Percentiles rank a stretch among this genome's conserved stretches.
phyloP scores from a whole-genome alignment of 2,113 vertebrate species.

The Cairina moschata region DNA sequence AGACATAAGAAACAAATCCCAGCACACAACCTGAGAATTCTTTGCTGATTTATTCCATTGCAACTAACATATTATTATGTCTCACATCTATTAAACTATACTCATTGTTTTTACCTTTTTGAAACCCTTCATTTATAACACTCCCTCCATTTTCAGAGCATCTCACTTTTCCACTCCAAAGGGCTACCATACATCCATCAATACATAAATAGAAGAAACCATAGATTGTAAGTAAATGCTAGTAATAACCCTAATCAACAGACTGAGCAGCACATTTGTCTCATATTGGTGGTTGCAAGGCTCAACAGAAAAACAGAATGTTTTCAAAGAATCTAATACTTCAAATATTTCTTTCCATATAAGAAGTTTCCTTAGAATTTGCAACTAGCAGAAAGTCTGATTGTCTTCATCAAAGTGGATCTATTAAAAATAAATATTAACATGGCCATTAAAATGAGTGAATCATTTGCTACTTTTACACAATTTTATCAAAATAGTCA shows the following conservation, averaged over 20 bases:
- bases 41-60: not conserved
- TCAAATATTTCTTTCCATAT: not conserved
- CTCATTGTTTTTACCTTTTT: not conserved
- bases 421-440: not conserved
- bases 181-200: not conserved
- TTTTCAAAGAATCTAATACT: not conserved
- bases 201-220: slow-evolving; percentile 27
- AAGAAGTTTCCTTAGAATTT: not conserved
- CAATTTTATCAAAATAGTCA: fast-evolving
- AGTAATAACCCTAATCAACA: slow-evolving; percentile 23
- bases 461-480: not conserved
- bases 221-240: slow-evolving; percentile 30
- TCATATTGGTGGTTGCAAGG: not conserved
- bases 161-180: not conserved
- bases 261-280: not conserved
- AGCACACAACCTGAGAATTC: not conserved
- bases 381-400: not conserved
- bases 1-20: not conserved
- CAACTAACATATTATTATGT: not conserved
- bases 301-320: not conserved
- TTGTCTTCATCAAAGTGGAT: not conserved
- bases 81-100: not conserved
- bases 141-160: not conserved
- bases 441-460: not conserved
- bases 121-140: not conserved